These are phyloP conservation scores for Haemorhous mexicanus DNA, from an alignment of 2,113 vertebrate species.

Conservation along the genomic window DNA sequence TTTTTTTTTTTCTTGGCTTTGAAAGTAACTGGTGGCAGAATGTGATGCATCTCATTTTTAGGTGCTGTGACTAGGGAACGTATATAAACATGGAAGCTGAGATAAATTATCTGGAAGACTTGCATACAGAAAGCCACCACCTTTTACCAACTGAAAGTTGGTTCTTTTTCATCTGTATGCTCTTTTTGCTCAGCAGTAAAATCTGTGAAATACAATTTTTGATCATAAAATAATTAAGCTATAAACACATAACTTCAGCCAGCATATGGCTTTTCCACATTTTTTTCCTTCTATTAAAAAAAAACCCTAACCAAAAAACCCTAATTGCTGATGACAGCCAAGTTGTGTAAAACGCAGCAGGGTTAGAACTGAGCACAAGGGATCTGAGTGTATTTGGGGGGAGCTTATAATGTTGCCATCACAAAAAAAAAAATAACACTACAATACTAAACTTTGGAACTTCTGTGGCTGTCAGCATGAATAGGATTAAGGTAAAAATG, in stretches of 20 bases:
- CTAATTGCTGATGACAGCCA: background rate
- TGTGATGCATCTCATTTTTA: background rate
- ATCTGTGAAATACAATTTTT: background rate
- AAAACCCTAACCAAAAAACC: background rate
- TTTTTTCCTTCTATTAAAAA: background rate
- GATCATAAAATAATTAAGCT: background rate
- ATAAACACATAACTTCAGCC: background rate
- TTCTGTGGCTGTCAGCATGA: fast-evolving
- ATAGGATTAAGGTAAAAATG: background rate
- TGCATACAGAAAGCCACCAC: background rate
- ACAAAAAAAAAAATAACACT: background rate
- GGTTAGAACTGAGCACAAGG: background rate
- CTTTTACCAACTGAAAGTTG: background rate
- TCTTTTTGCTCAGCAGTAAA: background rate
- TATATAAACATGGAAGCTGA: background rate
- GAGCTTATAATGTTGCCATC: background rate
- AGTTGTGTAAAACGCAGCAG: background rate
- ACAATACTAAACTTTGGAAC: background rate
- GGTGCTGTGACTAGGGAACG: background rate
- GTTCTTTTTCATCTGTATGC: background rate
- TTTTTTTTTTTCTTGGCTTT: background rate
- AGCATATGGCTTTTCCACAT: background rate
- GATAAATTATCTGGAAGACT: background rate
- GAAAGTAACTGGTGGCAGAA: background rate
- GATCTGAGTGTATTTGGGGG: background rate